phyloP scores from a whole-genome alignment of 2,888 invertebrate species.

The Scotopteryx bipunctaria region DNA sequence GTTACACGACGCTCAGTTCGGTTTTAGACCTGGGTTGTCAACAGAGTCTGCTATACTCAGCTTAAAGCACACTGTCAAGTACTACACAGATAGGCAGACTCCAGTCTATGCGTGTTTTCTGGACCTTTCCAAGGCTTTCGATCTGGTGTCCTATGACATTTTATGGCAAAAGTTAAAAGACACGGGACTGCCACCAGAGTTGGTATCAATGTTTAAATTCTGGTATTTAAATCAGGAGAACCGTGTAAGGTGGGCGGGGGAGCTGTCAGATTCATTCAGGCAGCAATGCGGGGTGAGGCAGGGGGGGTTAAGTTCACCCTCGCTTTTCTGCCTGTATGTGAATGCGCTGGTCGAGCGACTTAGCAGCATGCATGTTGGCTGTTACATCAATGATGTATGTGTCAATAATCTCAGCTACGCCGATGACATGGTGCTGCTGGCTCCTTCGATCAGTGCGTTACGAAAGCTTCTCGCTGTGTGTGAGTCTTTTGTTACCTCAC shows the following conservation, averaged over 20 bases:
- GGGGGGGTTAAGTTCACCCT: neutral
- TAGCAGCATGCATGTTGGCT: neutral
- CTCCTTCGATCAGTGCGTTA: neutral
- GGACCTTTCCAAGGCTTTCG: neutral
- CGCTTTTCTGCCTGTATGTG: neutral
- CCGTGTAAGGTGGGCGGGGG: neutral
- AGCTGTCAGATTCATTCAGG: neutral
- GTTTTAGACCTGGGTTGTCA: neutral
- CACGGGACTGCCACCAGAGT: neutral
- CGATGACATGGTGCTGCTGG: neutral
- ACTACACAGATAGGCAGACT: neutral
- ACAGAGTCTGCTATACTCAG: neutral
- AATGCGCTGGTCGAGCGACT: neutral
- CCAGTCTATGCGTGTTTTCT: neutral
- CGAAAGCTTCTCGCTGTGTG: neutral
- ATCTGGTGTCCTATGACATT: neutral
- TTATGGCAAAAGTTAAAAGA: neutral
- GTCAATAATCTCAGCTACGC: neutral
- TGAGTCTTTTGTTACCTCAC: too few species aligned
- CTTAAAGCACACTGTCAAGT: neutral
- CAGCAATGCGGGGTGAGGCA: neutral
- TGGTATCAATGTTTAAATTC: neutral
- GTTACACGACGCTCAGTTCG: neutral
- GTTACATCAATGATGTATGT: neutral
- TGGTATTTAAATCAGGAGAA: neutral